These are phyloP conservation scores for Noctua janthina DNA, from an alignment of 2,888 invertebrate genomes.

Conservation along the genomic window DNA sequence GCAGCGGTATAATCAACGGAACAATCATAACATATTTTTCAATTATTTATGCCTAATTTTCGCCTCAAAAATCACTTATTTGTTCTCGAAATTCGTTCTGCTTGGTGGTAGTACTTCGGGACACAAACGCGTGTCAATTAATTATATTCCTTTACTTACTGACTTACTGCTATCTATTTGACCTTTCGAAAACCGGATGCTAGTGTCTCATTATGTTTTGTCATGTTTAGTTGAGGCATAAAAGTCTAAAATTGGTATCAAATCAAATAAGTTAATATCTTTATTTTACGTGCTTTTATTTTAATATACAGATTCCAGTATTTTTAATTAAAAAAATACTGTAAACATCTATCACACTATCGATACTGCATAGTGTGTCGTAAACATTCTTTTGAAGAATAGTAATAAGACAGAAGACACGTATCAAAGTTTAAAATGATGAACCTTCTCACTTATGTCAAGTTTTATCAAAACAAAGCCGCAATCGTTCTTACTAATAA, in stretches of 20 bases:
- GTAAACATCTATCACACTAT: not conserved
- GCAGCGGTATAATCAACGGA: not conserved
- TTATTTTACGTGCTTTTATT: not conserved
- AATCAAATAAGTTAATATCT: not conserved
- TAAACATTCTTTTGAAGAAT: not conserved
- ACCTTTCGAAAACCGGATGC: not conserved
- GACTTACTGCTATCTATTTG: not conserved
- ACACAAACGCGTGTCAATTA: not conserved
- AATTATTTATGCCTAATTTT: constrained; percentile 6
- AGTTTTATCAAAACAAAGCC: constrained; percentile 20
- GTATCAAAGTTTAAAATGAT: constrained; percentile 1
- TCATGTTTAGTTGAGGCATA: not conserved
- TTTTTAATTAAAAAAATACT: not conserved
- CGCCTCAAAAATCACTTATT: not conserved
- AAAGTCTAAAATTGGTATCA: not conserved
- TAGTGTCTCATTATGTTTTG: not conserved
- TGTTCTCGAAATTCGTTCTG: not conserved
- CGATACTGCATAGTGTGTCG: not conserved
- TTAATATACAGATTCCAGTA: not conserved
- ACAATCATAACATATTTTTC: not conserved
- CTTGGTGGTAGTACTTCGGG: not conserved
- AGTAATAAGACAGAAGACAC: not conserved
- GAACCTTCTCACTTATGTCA: not conserved
- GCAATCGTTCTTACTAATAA: constrained; percentile 20
- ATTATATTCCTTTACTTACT: not conserved